Percentiles rank a stretch among this genome's conserved stretches.
Conservation (phyloP, 2,888 invertebrate genomes). For the Coremacera marginata region DNA sequence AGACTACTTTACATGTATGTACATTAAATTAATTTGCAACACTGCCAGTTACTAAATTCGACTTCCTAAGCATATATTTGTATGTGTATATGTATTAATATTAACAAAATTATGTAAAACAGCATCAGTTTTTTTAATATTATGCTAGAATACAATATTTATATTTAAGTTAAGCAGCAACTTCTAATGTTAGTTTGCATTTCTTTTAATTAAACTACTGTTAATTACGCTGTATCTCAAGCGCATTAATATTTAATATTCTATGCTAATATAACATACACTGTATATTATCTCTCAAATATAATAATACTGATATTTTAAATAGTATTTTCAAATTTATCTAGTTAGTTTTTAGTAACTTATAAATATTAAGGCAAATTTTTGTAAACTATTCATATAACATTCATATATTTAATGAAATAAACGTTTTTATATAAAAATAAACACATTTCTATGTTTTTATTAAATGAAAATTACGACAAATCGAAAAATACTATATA, state of each 20-base stretch:
- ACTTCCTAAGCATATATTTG: constrained; percentile 10
- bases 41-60: constrained; percentile 27
- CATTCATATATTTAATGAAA: constrained; percentile 20
- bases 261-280: not conserved
- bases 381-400: constrained; percentile 23
- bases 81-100: not conserved
- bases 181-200: not conserved
- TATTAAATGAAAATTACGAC: not conserved
- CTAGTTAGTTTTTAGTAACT: constrained; percentile 16
- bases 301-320: constrained; percentile 1
- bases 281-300: not conserved
- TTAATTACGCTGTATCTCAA: not conserved
- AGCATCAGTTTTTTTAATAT: too few relatives aligned
- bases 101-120: too few relatives aligned
- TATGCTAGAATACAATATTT: too few relatives aligned
- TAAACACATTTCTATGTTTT: not conserved
- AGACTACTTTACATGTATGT: not conserved
- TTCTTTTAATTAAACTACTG: not conserved
- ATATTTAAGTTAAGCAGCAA: not conserved
- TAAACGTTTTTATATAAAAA: constrained; percentile 42
- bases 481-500: too few relatives aligned
- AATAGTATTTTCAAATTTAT: constrained; percentile 22
- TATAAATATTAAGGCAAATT: constrained; percentile 5
- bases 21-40: not conserved
- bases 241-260: not conserved